Conservation (phyloP, 2,888 invertebrate species). For the Drosophila tanythrix region DNA sequence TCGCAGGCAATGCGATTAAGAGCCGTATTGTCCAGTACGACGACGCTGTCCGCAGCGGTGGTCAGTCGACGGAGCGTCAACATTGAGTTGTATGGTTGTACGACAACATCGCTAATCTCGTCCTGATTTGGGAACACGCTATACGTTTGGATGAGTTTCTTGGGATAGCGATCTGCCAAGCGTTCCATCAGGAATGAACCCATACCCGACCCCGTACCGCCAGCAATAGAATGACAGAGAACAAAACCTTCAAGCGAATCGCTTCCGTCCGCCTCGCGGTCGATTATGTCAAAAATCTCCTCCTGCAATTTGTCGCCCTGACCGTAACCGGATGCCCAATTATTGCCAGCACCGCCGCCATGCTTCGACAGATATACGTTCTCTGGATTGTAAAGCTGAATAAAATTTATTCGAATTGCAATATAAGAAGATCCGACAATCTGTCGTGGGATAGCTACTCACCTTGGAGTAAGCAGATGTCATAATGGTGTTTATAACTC, state of each 20-base stretch:
- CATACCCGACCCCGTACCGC: conserved; percentile 99
- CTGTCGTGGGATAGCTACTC: background rate
- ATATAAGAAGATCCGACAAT: background rate
- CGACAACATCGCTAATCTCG: conserved; percentile 98
- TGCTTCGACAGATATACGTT: conserved; percentile 98
- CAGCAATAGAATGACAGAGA: conserved; percentile 99
- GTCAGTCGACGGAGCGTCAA: conserved; percentile 96
- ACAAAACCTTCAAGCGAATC: conserved; percentile 99
- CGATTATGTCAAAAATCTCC: conserved; percentile 99
- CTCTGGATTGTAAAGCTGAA: conserved; percentile 97
- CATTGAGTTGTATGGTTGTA: conserved; percentile 98
- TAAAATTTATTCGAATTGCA: background rate
- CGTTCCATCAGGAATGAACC: conserved; percentile 97
- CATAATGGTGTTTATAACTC: conserved; percentile 98
- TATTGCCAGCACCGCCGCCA: conserved; percentile 99
- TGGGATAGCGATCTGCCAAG: conserved; percentile 96
- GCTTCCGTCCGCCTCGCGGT: conserved; percentile 99
- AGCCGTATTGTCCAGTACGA: conserved; percentile 98
- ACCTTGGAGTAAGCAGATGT: conserved; percentile 97
- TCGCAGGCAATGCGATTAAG: conserved; percentile 97
- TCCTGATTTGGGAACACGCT: conserved; percentile 99
- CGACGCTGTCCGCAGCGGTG: conserved; percentile 98
- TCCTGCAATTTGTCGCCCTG: conserved; percentile 97
- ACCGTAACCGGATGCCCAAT: conserved; percentile 99
- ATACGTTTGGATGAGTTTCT: conserved; percentile 99